Base-by-base conservation (phyloP, 2,888 invertebrate species). In the Lasioglossum morio region DNA sequence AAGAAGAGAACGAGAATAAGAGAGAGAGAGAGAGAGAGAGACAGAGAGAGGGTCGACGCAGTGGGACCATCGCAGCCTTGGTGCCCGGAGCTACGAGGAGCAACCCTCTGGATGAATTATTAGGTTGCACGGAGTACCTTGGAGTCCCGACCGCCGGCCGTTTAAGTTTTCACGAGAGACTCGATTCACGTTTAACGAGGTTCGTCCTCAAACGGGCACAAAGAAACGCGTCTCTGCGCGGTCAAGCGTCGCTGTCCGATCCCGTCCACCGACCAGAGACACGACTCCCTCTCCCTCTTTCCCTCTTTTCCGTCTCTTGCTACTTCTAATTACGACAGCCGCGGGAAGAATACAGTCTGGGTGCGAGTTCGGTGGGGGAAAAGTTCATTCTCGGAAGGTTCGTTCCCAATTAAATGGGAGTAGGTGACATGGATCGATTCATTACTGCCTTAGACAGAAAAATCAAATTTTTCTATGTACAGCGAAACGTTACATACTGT, bases 111-210 rank as follows among this genome's bases (percentile, higher is more conserved):
- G 82, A 90, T 90, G 72, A 90, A 90, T 90, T 90, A 90, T 90
- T 90, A 89, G 77, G 70, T 87, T 75, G 81, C 48, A 4, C 76
- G 74, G 77, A 77, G 72, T 63, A 75, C 70, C 70, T 63, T 37
- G 72, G 30, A 73, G 73, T 57, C 72, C 57, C 57, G 34, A 46
- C 40, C 79, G 30, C 63, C 48, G 74, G 76, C 27, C 69, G 72
- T 57, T 90, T 87, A 90, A 90, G 82, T 81, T 90, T 90, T 90
- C 90, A 90, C 82, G 84, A 86, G 79, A 73, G 81, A 82, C 88
- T 78, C 81, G 89, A 88, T 84, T 85, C 85, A 75, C 77, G 75
- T 83, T 82, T 87, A 90, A 90, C 88, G 79, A 90, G 87, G 76
- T 82, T 89, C 73, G 53, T 70, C 76, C 74, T 48, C 73, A 37